Conservation (phyloP, 92 coral and sea anemone genomes). For the Phymanthus crucifer region DNA sequence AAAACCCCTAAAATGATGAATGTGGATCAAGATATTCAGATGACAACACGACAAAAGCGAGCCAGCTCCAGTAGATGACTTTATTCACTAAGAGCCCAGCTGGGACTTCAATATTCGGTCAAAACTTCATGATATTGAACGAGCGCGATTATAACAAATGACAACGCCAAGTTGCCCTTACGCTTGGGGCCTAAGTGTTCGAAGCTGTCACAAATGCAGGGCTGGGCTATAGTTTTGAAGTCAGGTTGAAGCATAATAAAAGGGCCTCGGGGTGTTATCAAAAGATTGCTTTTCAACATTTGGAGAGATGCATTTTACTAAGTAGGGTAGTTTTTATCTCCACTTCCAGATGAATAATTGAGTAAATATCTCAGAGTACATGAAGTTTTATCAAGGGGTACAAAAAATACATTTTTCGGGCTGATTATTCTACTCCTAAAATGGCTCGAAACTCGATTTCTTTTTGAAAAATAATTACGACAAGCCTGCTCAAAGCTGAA, state of each 20-base stretch:
- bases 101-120: slow-evolving; percentile 5
- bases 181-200: slow-evolving; percentile 1
- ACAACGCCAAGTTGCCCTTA: slow-evolving; percentile 2
- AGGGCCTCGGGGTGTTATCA: slow-evolving; percentile 27
- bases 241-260: slow-evolving; percentile 12
- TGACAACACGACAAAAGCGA: background rate
- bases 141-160: background rate
- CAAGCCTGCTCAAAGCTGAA: background rate
- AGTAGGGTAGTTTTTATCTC: slow-evolving; percentile 35
- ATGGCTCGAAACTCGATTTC: background rate
- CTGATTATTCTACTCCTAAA: background rate
- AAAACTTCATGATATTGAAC: slow-evolving; percentile 10
- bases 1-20: slow-evolving; percentile 11
- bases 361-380: slow-evolving; percentile 3
- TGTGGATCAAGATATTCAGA: background rate
- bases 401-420: background rate
- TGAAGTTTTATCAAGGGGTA: slow-evolving; percentile 12
- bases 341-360: slow-evolving; percentile 26
- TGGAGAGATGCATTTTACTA: slow-evolving; percentile 38
- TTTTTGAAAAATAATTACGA: background rate
- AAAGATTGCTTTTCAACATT: slow-evolving; percentile 38
- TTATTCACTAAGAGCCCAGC: slow-evolving; percentile 22
- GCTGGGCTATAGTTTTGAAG: slow-evolving; percentile 22
- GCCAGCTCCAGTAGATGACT: background rate
- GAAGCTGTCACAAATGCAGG: slow-evolving; percentile 18